These are phyloP conservation scores for Brachionus angularis DNA, from an alignment of 1,140 invertebrate species.

Conservation along the genomic window DNA sequence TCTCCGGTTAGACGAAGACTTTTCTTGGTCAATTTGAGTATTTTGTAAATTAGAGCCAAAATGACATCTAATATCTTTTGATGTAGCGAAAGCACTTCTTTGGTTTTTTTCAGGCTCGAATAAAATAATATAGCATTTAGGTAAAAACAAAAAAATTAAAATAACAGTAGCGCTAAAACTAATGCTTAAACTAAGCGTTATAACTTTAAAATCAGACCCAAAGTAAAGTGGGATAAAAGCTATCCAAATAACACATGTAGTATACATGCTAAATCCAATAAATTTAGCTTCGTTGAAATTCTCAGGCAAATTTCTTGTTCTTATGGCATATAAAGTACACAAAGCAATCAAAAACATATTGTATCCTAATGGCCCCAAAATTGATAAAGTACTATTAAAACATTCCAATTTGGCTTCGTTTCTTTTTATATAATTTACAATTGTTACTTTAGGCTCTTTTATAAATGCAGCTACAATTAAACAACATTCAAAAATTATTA, in stretches of 20 bases:
- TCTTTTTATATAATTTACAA: slow-evolving; percentile 5
- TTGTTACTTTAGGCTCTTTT: not conserved
- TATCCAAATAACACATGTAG: slow-evolving; percentile 79
- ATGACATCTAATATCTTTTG: slow-evolving; percentile 73
- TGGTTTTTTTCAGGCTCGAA: slow-evolving; percentile 73
- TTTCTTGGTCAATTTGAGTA: not conserved
- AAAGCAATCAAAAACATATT: slow-evolving; percentile 72
- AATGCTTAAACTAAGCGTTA: slow-evolving; percentile 70
- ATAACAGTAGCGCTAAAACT: slow-evolving; percentile 69
- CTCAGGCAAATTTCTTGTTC: slow-evolving; percentile 78
- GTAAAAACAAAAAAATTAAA: slow-evolving; percentile 71
- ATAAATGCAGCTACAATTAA: slow-evolving; percentile 8
- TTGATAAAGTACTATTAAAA: slow-evolving; percentile 67
- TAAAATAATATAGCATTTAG: slow-evolving; percentile 74
- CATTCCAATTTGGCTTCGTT: slow-evolving; percentile 66
- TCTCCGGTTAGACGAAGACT: slow-evolving; percentile 3
- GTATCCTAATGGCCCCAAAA: slow-evolving; percentile 72
- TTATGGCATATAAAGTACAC: slow-evolving; percentile 77
- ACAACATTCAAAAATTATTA: slow-evolving; percentile 22
- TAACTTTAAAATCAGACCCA: slow-evolving; percentile 68
- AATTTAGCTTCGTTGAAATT: slow-evolving; percentile 70
- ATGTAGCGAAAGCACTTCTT: slow-evolving; percentile 68
- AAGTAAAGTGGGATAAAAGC: slow-evolving; percentile 82
- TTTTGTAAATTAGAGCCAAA: slow-evolving; percentile 61
- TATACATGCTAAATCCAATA: slow-evolving; percentile 73